These are phyloP conservation scores for Ctenicera cuprea DNA, from an alignment of 2,888 invertebrate genomes.

Conservation along the genomic window DNA sequence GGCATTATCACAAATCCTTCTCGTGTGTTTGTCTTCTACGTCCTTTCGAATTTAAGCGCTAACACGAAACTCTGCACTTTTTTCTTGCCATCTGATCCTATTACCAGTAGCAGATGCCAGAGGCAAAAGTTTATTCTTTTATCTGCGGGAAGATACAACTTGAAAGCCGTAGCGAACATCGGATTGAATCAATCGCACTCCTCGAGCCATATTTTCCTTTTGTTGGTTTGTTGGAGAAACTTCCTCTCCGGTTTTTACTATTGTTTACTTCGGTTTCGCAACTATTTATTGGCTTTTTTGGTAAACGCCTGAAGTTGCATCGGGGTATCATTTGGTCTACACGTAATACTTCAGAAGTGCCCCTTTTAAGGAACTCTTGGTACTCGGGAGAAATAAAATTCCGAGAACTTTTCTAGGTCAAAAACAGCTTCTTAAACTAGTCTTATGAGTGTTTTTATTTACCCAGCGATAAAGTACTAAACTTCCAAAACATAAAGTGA, in stretches of 20 bases:
- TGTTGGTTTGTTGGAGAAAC: not conserved
- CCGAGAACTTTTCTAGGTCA: too few relatives aligned
- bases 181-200: slow-evolving; percentile 22
- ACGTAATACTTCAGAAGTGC: not conserved
- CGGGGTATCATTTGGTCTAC: too few relatives aligned
- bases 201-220: not conserved
- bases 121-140: slow-evolving; percentile 25
- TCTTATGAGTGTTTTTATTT: too few relatives aligned
- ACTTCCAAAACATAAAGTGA: too few relatives aligned
- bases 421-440: too few relatives aligned
- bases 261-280: slow-evolving; percentile 14
- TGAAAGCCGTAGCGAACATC: slow-evolving; percentile 22
- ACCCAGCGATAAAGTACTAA: too few relatives aligned
- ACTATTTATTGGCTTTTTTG: not conserved
- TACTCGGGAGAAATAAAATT: too few relatives aligned
- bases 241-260: not conserved
- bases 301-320: not conserved
- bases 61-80: not conserved
- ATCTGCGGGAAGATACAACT: slow-evolving; percentile 19
- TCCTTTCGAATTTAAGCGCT: not conserved
- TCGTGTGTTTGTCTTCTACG: not conserved
- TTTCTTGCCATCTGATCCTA: slow-evolving; percentile 22
- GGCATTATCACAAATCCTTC: not conserved
- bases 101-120: slow-evolving; percentile 15
- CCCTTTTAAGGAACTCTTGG: too few relatives aligned